A percentile compares a stretch with the other conserved stretches of the same genome.
These are phyloP conservation scores for Pristionchus fissidentatus DNA, from an alignment of 2,888 invertebrate genomes.

Conservation along the genomic window DNA sequence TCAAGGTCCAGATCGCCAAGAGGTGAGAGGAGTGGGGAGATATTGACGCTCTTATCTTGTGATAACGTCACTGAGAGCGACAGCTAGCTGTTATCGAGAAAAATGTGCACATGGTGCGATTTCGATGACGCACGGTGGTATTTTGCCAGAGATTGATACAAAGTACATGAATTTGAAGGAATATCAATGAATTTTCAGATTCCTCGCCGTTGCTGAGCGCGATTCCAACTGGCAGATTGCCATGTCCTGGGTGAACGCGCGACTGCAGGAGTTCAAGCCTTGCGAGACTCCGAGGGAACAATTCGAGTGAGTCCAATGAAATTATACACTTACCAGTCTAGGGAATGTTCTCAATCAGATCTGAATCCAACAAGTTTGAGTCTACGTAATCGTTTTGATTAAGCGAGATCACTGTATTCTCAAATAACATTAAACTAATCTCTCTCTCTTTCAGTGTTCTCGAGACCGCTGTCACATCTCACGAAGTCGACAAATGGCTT, in stretches of 20 bases:
- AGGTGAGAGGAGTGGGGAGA: slow-evolving; percentile 52
- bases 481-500: slow-evolving; percentile 36
- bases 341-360: not conserved
- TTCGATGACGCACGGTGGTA: not conserved
- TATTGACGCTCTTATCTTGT: not conserved
- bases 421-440: not conserved
- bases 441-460: slow-evolving; percentile 2
- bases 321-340: too few relatives aligned
- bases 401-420: too few relatives aligned
- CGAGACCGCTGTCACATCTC: slow-evolving; percentile 32
- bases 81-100: not conserved
- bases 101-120: not conserved
- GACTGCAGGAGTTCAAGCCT: slow-evolving; percentile 52
- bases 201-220: slow-evolving; percentile 48
- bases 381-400: not conserved
- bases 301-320: slow-evolving; percentile 22
- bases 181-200: slow-evolving; percentile 48
- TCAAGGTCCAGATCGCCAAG: slow-evolving; percentile 64
- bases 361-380: not conserved
- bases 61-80: not conserved
- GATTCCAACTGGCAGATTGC: slow-evolving; percentile 52
- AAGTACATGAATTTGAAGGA: not conserved
- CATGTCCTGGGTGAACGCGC: slow-evolving; percentile 58
- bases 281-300: slow-evolving; percentile 50
- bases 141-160: not conserved